Percentiles rank a stretch among this genome's conserved stretches.
Evolutionary conservation across 2,797 vertebrate species (phyloP).

Genomic region (Dryobates pubescens): DNA sequence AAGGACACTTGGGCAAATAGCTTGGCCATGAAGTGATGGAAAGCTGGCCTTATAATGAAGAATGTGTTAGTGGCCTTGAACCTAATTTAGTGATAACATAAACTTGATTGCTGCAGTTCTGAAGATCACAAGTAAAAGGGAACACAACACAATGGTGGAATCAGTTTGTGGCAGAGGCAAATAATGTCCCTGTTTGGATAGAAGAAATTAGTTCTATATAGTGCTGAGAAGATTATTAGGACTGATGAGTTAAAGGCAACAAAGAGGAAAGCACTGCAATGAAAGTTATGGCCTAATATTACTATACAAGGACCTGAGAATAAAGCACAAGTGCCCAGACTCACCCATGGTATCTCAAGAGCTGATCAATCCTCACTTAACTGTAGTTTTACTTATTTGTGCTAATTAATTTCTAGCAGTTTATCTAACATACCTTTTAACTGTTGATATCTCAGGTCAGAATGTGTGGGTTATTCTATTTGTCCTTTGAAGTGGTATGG

Average conservation of each 20-base stretch:
- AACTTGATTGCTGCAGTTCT: background rate
- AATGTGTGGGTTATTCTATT: background rate
- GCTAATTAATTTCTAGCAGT: background rate
- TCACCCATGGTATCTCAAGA: background rate
- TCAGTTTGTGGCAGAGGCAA: background rate
- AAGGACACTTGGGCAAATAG: background rate
- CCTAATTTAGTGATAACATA: background rate
- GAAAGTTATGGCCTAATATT: background rate
- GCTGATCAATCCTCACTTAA: background rate
- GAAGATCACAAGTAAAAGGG: background rate
- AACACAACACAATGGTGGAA: background rate
- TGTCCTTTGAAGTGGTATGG: background rate
- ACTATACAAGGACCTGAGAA: background rate
- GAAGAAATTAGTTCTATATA: background rate
- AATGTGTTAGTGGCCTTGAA: background rate
- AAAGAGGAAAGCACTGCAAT: background rate
- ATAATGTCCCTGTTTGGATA: background rate
- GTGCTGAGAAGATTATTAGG: background rate
- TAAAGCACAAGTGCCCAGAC: background rate
- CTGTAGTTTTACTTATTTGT: background rate
- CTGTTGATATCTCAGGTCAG: background rate
- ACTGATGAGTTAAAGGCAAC: background rate
- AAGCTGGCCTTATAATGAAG: background rate
- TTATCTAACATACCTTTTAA: background rate
- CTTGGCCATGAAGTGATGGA: background rate